Base-by-base conservation (phyloP, 2,113 vertebrate genomes). In the Opisthocomus hoazin region DNA sequence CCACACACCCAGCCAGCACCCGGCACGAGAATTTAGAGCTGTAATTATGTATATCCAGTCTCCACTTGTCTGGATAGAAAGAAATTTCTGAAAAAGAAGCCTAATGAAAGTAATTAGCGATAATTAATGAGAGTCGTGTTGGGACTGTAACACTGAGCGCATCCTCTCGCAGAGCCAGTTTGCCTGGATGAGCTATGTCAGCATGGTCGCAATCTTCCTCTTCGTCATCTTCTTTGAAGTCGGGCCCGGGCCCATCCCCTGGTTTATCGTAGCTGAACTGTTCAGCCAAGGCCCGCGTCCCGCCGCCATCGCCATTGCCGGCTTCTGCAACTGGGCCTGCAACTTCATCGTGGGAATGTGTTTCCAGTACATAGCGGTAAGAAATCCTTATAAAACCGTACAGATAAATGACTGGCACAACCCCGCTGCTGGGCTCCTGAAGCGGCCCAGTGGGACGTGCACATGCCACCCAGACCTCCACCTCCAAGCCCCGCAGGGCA, bases 141-240 rank as follows among this genome's bases (percentile, higher is more conserved):
- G 29, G 20, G n/a, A 56, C 56, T 30, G 8, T 74, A 90, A 95
- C 73, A 68, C 30, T 0, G 1, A 54, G 51, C 1, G 0, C 30
- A 34, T 37, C 12, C 53, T 76, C 53, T 86, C 76, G 58, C 89
- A 97, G 92, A 96, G 86, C 83, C 79, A 86, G 2, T 98, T 97
- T 81, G 6, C 96, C 11, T 99, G 99, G 99, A 99, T 99, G 99
- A 99, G 98, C 97, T 99, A 99, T 1, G 78, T 99, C 83, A 99
- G 99, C 97, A 99, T 99, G 99, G 75, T 96, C 0, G 98, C 98
- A 3, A 99, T 99, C 95, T 99, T 99, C 97, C 97, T 99, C 84
- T 99, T 99, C 4, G 99, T 99, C 90, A 98, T 98, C 70, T 99
- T 99, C 98, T 99, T 99, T 78, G 99, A 99, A 97, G 98, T 99